phyloP scores from a whole-genome alignment of 2,797 vertebrate genomes.

The Melanotaenia nigrans region DNA sequence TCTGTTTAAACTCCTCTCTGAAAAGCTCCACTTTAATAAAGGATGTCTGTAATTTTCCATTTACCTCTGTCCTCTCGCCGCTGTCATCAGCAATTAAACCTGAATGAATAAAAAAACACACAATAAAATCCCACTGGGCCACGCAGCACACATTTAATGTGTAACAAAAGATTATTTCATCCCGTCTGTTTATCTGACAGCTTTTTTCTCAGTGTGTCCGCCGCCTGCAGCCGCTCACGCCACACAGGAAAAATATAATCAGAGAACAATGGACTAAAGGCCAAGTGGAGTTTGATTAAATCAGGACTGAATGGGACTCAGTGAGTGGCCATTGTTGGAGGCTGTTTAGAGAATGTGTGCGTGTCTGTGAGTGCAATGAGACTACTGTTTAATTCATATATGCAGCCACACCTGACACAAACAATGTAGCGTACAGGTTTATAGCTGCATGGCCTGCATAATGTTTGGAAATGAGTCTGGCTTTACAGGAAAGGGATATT shows the following conservation, averaged over 20 bases:
- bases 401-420: slow-evolving; percentile 36
- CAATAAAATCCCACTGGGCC: slow-evolving; percentile 39
- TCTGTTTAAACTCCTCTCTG: slow-evolving; percentile 2
- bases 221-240: slow-evolving; percentile 56
- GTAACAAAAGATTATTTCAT: slow-evolving; percentile 69
- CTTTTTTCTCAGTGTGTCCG: slow-evolving; percentile 14
- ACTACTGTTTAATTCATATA: slow-evolving; percentile 71
- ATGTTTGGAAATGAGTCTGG: slow-evolving; percentile 3
- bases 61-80: slow-evolving; percentile 31
- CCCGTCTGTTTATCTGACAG: slow-evolving; percentile 72
- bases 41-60: slow-evolving; percentile 32
- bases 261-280: slow-evolving; percentile 63
- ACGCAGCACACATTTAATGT: slow-evolving; percentile 56
- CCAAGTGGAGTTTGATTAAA: slow-evolving; percentile 73
- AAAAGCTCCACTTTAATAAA: slow-evolving; percentile 32
- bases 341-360: slow-evolving; percentile 53
- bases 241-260: slow-evolving; percentile 58
- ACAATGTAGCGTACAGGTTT: neutral
- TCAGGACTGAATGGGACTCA: slow-evolving; percentile 67
- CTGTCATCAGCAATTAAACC: slow-evolving; percentile 58
- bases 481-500: neutral
- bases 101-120: slow-evolving; percentile 43
- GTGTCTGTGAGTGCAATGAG: slow-evolving; percentile 59
- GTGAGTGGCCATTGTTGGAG: slow-evolving; percentile 69
- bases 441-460: neutral